A percentile compares a stretch with the other conserved stretches of the same genome.
Conservation (phyloP, 2,888 invertebrate genomes). For the Eilema griseolum region DNA sequence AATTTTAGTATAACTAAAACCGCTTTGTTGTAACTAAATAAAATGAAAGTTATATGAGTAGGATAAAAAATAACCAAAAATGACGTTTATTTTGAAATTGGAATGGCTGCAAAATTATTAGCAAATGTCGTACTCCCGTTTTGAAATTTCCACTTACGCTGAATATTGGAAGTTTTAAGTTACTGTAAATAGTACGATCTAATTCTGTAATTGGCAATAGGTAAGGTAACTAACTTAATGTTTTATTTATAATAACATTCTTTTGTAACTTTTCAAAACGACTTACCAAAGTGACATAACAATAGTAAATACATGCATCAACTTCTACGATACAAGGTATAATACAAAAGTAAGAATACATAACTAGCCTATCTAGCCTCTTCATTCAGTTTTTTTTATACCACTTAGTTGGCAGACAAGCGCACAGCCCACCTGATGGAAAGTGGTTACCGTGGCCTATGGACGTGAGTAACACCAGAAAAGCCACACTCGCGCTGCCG, state of each 20-base stretch:
- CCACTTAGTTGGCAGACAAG: no score
- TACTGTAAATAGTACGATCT: conserved; percentile 12
- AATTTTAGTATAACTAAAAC: conserved; percentile 1
- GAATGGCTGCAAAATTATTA: conserved; percentile 63
- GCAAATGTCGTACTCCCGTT: conserved; percentile 49
- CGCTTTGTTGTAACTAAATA: neutral
- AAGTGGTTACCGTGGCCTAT: no score
- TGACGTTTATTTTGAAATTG: conserved; percentile 58
- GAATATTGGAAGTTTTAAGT: conserved; percentile 37
- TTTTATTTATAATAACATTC: neutral
- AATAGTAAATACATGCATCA: neutral
- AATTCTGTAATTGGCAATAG: conserved; percentile 6
- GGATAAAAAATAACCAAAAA: conserved; percentile 10
- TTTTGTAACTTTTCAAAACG: neutral
- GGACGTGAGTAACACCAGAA: no score
- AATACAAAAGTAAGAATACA: neutral
- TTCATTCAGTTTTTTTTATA: neutral
- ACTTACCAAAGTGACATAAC: neutral
- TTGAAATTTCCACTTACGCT: conserved; percentile 41
- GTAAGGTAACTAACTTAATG: conserved; percentile 21
- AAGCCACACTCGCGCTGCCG: no score
- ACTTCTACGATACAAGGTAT: neutral
- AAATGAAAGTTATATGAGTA: neutral
- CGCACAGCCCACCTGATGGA: no score
- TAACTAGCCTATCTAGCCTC: neutral